Evolutionary conservation across 2,888 invertebrate genomes (phyloP), one percentile per base, ranked within the genome.

Genomic region (Pilophorus perplexus): DNA sequence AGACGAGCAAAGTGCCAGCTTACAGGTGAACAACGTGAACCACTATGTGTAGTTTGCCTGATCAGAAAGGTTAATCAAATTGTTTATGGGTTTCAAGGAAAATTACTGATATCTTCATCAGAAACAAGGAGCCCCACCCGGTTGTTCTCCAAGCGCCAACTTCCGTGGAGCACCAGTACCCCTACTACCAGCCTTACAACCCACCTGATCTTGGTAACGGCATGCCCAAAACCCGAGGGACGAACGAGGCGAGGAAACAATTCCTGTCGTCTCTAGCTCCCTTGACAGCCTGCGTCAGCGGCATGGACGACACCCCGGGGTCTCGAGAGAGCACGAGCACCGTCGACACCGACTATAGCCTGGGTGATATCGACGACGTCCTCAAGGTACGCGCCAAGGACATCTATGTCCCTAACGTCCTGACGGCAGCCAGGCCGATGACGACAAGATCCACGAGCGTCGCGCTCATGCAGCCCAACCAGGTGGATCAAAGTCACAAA

Each of bases 171-270:
- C 70, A 71, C 40, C 73, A 72, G 44, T 72, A 73, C 65, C 71
- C 72, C 6, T 72, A 72, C 64, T 73, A 73, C 33, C 62, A 62
- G 48, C 62, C 62, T n/a, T 62, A 62, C 62, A 62, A 62, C 46
- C 81, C 81, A 3, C 82, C 83, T 1, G 84, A 84, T 74, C 74
- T 84, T 28, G 83, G 83, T 28, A 79, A 80, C 75, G 80, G 82
- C 67, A 72, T 78, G 28, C 62, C 62, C 27, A 62, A 62, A 28
- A 12, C 59, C 25, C 14, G 62, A 28, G 46, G 48, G n/a, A 80
- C 82, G 1, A 80, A 82, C 1, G 89, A 89, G 73, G 83, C 86
- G 0, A 82, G 89, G 44, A 83, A 88, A 66, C 90, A 90, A 77
- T 90, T 91, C 76, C 78, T 90, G 22, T 62, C 62, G 1, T 62